Base-by-base conservation (phyloP, 2,113 vertebrate species). In the Myiagra hebetior region DNA sequence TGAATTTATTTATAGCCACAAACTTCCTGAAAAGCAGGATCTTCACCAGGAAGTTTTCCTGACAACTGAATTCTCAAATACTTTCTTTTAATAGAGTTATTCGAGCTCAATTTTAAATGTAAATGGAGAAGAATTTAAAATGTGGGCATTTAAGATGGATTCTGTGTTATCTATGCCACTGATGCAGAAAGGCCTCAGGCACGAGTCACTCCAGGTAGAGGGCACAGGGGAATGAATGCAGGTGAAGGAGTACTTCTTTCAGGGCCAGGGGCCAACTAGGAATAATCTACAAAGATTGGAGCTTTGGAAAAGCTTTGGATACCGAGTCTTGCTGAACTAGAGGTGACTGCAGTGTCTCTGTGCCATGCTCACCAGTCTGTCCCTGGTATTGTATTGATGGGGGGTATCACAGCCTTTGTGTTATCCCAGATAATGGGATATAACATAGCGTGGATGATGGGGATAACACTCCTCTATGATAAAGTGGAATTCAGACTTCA, bases 361-460 rank as follows among this genome's bases (percentile, higher is more conserved):
- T 31, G 2, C 81, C 50, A 5, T 39, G 18, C 62, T 72, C 75
- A 27, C 24, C 47, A 55, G 23, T 28, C 65, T 67, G 11, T 82
- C 57, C 37, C 27, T 64, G 35, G 2, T 49, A 5, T 27, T 41
- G 19, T 20, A 15, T 15, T 28, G 18, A 23, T 18, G 24, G 1
- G 9, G 22, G 12, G 1, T 59, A 9, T 56, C 2, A 1, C 37
- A 56, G 42, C 39, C 8, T 62, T 52, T 84, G n/a, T 0, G 0
- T 57, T 72, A 24, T 44, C 8, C 12, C 73, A 33, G 20, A 10
- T 47, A 56, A 47, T 12, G 53, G 46, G n/a, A 72, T 44, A 10
- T 33, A 44, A 37, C 23, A 11, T 59, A 12, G 41, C 8, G 1
- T 67, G 27, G 22, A 8, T 63, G 55, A 63, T 9, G 24, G 47